Evolutionary conservation across 2,888 invertebrate species (phyloP), one percentile per base, ranked within the genome.

Genomic region (Zonitis immaculata): DNA sequence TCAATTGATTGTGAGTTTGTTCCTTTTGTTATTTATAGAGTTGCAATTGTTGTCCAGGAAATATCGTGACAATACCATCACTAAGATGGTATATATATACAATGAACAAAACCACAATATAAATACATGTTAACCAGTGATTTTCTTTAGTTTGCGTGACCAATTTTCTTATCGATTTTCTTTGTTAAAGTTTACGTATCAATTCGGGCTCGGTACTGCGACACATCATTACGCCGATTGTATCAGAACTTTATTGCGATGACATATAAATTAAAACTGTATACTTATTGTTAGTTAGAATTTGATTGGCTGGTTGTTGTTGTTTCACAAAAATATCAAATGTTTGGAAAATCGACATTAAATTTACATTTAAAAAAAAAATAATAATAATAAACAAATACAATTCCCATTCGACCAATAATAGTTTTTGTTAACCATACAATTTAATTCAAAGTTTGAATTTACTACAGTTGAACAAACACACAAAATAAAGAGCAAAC

Each of bases 181-280:
- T 60, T 55, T 54, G 53, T 63, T 57, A 47, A 20, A 54, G 50
- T 51, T 62, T 63, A 64, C 60, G 62, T 64, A 63, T 64, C 64
- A 64, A 64, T 64, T 63, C 57, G 61, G 49, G 57, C 52, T 58
- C 56, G 57, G 59, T 42, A 50, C 52, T 56, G 59, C 62, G 56
- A 61, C 62, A 62, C 57, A 61, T 60, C 60, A 61, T 62, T 62
- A 60, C 49, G 58, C 49, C 53, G 62, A 64, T 61, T 55, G 56
- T 60, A 62, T 54, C 54, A 49, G 22, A 51, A 46, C 20, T 28
- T 22, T 20, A 25, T 32, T 47, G 25, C 16, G 47, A 18, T 47
- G 35, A 39, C 47, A 39, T 25, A 35, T 32, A 45, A 45, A 45
- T 30, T 18, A 45, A 18, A 18, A 20, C 18, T 28, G 44, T 18